Percentiles rank a stretch among this genome's conserved stretches.
These are phyloP conservation scores for Ceratosolen solmsi DNA, from an alignment of 1,140 invertebrate species.

Conservation along the genomic window DNA sequence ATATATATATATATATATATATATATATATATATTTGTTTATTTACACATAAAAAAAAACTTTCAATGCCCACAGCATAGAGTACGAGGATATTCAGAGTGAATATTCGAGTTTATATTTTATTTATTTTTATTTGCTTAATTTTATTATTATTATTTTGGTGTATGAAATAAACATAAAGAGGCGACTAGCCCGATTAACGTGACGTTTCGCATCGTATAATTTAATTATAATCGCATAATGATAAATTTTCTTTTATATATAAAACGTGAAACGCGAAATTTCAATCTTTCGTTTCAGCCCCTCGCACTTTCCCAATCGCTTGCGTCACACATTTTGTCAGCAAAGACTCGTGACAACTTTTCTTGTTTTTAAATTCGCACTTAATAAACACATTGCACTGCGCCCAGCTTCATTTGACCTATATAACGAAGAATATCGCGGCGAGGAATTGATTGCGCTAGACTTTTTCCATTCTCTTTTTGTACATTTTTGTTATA, in stretches of 20 bases:
- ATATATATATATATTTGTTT: background rate
- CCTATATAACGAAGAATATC: slow-evolving; percentile 45
- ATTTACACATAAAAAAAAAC: slow-evolving; percentile 23
- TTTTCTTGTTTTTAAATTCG: slow-evolving; percentile 22
- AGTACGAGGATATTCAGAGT: slow-evolving; percentile 2
- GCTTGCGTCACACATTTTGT: background rate
- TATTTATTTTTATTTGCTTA: background rate
- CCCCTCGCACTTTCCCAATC: slow-evolving; percentile 15
- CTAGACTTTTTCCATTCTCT: slow-evolving; percentile 13
- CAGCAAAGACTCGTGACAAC: background rate
- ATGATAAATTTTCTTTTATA: slow-evolving; percentile 5
- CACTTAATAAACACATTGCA: slow-evolving; percentile 51
- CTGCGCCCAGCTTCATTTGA: slow-evolving; percentile 51
- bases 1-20: too few relatives aligned
- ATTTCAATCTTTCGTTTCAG: slow-evolving; percentile 25
- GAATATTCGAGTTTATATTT: slow-evolving; percentile 1
- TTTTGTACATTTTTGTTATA: slow-evolving; percentile 1
- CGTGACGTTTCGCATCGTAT: background rate
- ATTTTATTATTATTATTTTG: background rate
- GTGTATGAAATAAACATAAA: background rate
- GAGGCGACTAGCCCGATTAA: background rate
- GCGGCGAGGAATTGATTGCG: slow-evolving; percentile 24
- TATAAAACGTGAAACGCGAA: slow-evolving; percentile 19
- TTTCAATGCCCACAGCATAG: slow-evolving; percentile 23
- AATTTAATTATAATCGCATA: slow-evolving; percentile 39